Evolutionary conservation across 1,140 invertebrate species (phyloP), one percentile per base, ranked within the genome.

Genomic region (Centruroides sculpturatus): DNA sequence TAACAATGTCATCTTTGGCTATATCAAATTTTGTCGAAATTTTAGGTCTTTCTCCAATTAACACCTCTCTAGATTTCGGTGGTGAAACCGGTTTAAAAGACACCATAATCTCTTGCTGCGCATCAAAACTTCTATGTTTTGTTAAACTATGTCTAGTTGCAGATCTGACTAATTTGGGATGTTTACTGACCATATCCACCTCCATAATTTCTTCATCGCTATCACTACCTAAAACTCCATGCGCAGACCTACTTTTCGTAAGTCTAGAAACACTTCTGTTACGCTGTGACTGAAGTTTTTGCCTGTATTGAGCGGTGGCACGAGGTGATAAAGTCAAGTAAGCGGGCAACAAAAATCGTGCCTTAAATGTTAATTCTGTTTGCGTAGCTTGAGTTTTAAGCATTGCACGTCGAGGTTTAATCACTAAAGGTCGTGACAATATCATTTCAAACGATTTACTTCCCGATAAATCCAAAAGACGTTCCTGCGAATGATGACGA

Each of bases 351-450:
- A 82, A 71, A 12, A 50, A 56, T 35, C 59, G 47, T 3, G 57
- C 60, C 34, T 62, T 57, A 35, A 68, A 69, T n/a, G 65, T 78
- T 7, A 66, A 47, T 73, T 93, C 89, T 35, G 91, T 94, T 74
- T 94, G 90, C 1, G 90, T 93, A 3, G 90, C 89, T 77, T 93
- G 89, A 1, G 89, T 91, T 69, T 89, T 87, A 88, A 92, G 92
- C 1, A 84, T 23, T 12, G 64, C 63, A 49, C 63, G 54, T 5
- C 61, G 59, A 4, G 59, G 57, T 50, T 59, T 36, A 5, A 36
- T 53, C 8, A 34, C 23, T 53, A 34, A 36, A 53, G 51, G 51
- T 23, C 23, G 35, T 23, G 51, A 36, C 41, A 41, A 8, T 5
- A 41, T 41, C 11, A 51, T 48, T 13, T 36, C 4, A 34, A 56